Evolutionary conservation across 2,888 invertebrate genomes (phyloP).

Genomic region (Pollenia griseotomentosa): DNA sequence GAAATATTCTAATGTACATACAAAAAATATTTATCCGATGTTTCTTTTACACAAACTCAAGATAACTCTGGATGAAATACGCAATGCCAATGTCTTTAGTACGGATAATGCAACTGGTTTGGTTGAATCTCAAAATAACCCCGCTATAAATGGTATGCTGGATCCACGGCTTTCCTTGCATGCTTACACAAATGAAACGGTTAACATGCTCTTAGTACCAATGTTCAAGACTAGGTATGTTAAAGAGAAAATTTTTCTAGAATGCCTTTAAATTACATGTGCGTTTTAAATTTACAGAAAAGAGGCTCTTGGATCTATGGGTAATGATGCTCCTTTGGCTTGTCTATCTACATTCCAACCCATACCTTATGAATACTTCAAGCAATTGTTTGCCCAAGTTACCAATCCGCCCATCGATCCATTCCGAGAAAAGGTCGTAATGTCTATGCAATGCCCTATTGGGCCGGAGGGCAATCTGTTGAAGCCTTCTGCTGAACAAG

Average conservation of each 20-base stretch:
- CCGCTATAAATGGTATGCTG: conserved; percentile 85
- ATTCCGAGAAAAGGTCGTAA: conserved; percentile 98
- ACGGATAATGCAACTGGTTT: conserved; percentile 74
- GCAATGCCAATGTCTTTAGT: conserved; percentile 86
- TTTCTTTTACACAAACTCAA: conserved; percentile 78
- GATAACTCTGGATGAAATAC: conserved; percentile 92
- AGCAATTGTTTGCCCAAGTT: conserved; percentile 99
- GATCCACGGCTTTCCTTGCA: conserved; percentile 95
- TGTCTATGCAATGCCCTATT: conserved; percentile 98
- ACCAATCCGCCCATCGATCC: conserved; percentile 99
- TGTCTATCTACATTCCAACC: conserved; percentile 98
- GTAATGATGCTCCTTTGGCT: conserved; percentile 98
- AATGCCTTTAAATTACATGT: not conserved
- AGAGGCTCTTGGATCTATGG: conserved; percentile 99
- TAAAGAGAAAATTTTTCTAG: not conserved
- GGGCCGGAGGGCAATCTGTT: conserved; percentile 98
- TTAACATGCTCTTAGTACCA: conserved; percentile 96
- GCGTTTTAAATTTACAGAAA: conserved; percentile 87
- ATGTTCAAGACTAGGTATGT: conserved; percentile 97
- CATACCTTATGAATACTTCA: conserved; percentile 98
- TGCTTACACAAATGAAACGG: conserved; percentile 97
- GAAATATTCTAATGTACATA: not conserved
- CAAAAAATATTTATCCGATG: not conserved
- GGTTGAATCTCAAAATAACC: conserved; percentile 66
- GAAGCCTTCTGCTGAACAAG: conserved; percentile 93